Evolutionary conservation across 2,888 invertebrate genomes (phyloP).

Genomic region (Itoplectis maculator): DNA sequence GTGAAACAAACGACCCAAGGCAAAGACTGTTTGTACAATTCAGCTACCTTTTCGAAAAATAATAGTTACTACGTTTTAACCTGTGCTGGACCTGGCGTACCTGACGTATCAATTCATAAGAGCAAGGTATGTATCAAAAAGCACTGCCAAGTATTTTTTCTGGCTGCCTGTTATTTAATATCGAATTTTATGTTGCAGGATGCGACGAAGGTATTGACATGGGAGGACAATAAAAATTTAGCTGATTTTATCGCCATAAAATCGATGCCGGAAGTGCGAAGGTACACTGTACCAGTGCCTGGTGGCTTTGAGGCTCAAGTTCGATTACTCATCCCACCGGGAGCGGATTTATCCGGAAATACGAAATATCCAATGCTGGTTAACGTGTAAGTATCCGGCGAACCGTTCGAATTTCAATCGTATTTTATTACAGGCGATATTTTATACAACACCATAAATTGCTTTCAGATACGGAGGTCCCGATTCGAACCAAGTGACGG

Average conservation of each 20-base stretch:
- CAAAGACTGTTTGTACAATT: conserved; percentile 88
- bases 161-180: conserved; percentile 12
- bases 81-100: conserved; percentile 94
- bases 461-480: conserved; percentile 94
- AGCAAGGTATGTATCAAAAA: conserved; percentile 85
- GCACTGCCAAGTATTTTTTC: neutral
- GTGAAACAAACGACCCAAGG: conserved; percentile 85
- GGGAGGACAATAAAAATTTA: conserved; percentile 89
- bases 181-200: conserved; percentile 75
- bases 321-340: conserved; percentile 90
- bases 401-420: neutral
- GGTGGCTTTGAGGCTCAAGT: conserved; percentile 91
- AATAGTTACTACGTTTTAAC: conserved; percentile 90
- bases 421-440: neutral
- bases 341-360: conserved; percentile 88
- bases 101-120: conserved; percentile 89
- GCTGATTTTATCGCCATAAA: conserved; percentile 85
- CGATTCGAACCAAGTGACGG: conserved; percentile 93
- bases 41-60: conserved; percentile 89
- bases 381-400: conserved; percentile 89
- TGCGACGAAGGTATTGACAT: conserved; percentile 84
- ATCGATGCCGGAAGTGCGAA: conserved; percentile 87
- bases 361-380: conserved; percentile 93
- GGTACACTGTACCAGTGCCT: conserved; percentile 88
- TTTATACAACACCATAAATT: neutral